A percentile compares a stretch with the other conserved stretches of the same genome.
Evolutionary conservation across 2,797 vertebrate species (phyloP).

Genomic region (Sebastes minor): DNA sequence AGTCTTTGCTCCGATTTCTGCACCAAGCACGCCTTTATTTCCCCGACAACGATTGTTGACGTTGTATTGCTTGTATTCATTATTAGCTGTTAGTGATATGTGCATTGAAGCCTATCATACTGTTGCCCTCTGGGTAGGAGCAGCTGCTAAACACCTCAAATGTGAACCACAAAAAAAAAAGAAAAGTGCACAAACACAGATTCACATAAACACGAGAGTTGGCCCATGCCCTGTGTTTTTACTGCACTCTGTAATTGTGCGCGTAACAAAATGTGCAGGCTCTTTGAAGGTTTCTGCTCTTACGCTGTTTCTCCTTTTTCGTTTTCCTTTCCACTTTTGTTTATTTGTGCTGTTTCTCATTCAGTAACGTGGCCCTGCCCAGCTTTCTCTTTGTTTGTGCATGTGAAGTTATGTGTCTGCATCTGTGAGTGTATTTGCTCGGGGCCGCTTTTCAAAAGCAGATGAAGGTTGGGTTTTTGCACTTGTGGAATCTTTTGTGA

Average conservation of each 20-base stretch:
- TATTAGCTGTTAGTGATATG: background rate
- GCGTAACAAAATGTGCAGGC: slow-evolving; percentile 26
- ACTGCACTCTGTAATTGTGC: slow-evolving; percentile 58
- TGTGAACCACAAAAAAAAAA: slow-evolving; percentile 19
- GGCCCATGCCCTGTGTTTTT: slow-evolving; percentile 29
- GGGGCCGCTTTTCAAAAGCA: background rate
- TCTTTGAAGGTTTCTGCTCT: slow-evolving; percentile 51
- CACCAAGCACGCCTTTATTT: background rate
- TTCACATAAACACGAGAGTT: background rate
- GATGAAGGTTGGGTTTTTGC: background rate
- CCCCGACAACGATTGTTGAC: background rate
- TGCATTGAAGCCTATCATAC: background rate
- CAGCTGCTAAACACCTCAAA: slow-evolving; percentile 4
- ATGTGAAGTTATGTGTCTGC: background rate
- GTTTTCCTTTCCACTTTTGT: slow-evolving; percentile 20
- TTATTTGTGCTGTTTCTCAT: slow-evolving; percentile 32
- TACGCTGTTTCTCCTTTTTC: background rate
- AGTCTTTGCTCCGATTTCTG: background rate
- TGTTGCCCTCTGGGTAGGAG: background rate
- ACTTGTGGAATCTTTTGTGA: background rate
- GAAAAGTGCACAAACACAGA: slow-evolving; percentile 7
- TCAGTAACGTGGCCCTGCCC: background rate
- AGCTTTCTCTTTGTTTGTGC: background rate
- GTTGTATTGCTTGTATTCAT: background rate
- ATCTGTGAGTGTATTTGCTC: too few species aligned